These are phyloP conservation scores for Columba janthina DNA, from an alignment of 2,113 vertebrate species.

Conservation along the genomic window DNA sequence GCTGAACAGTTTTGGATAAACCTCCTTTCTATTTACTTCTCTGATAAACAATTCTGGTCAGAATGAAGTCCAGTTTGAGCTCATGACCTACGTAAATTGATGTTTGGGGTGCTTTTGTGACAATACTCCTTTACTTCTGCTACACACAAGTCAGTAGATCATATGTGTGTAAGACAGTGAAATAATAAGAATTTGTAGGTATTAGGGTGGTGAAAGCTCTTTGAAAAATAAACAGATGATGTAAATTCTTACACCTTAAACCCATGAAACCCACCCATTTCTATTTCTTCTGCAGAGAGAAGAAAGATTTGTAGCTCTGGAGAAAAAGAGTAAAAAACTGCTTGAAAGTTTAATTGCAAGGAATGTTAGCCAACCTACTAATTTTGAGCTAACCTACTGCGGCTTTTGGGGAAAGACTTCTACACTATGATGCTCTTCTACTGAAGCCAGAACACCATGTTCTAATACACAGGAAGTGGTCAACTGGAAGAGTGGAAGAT, in stretches of 20 bases:
- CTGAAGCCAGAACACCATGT: not conserved
- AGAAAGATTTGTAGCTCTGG: not conserved
- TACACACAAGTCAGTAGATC: not conserved
- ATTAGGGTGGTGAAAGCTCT: not conserved
- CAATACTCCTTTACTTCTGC: fast-evolving
- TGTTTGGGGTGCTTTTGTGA: too few relatives aligned
- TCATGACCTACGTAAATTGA: too few relatives aligned
- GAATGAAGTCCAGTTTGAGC: too few relatives aligned
- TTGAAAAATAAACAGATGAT: not conserved
- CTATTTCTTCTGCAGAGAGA: not conserved
- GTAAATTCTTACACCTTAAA: not conserved
- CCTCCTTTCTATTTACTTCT: too few relatives aligned
- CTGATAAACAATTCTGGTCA: too few relatives aligned
- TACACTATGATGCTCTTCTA: not conserved
- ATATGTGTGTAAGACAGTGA: not conserved
- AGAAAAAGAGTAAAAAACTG: not conserved
- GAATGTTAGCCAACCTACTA: not conserved
- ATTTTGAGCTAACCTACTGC: not conserved
- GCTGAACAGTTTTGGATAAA: too few relatives aligned
- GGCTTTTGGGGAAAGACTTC: not conserved
- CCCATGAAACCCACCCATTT: not conserved
- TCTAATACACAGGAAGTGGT: not conserved
- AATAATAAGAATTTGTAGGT: not conserved
- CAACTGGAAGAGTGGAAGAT: not conserved
- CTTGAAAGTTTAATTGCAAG: not conserved